Conservation (phyloP, 2,888 invertebrate genomes). For the Rotaria macrura region DNA sequence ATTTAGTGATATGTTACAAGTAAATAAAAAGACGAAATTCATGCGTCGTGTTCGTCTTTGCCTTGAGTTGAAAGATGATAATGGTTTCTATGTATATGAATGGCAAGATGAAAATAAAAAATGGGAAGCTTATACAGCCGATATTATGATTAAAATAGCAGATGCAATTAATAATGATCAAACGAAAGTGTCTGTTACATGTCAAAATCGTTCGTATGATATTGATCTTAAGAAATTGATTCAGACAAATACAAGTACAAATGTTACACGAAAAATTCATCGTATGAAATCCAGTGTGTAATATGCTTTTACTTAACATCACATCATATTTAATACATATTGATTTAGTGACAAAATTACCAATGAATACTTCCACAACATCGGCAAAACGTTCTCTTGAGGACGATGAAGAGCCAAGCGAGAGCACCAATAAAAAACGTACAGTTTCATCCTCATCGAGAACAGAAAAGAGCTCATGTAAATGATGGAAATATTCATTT, state of each 20-base stretch:
- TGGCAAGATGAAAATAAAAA: constrained; percentile 16
- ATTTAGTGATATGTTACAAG: not conserved
- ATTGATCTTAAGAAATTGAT: constrained; percentile 24
- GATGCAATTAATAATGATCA: not conserved
- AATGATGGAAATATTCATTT: not conserved
- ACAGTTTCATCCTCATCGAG: not conserved
- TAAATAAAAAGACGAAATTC: constrained; percentile 3
- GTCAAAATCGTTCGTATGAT: not conserved
- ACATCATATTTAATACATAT: not conserved
- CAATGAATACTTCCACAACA: not conserved
- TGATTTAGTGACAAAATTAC: not conserved
- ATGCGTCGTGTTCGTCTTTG: not conserved
- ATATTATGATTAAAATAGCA: not conserved
- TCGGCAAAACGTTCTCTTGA: not conserved
- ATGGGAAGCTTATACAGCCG: not conserved
- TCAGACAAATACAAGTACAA: constrained; percentile 25
- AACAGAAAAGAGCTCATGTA: not conserved
- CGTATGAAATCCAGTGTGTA: constrained; percentile 9
- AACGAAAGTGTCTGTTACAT: not conserved
- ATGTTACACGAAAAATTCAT: constrained; percentile 12
- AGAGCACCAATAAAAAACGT: not conserved
- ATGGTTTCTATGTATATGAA: not conserved
- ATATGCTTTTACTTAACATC: not conserved
- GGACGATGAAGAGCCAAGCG: not conserved
- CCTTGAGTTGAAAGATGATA: not conserved